phyloP scores from a whole-genome alignment of 1,140 invertebrate species.

The Polypedilum vanderplanki region DNA sequence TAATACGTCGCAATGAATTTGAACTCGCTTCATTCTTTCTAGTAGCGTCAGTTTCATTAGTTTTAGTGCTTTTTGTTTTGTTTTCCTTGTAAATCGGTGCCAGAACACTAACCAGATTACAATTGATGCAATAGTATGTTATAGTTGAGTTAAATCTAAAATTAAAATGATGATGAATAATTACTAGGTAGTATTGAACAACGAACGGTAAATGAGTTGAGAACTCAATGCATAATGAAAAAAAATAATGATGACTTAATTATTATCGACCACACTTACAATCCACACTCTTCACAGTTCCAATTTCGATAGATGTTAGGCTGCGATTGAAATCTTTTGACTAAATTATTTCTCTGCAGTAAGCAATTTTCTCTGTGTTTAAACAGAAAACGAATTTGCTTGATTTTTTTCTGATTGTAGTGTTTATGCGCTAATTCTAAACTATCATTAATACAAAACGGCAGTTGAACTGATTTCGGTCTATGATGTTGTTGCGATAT shows the following conservation, averaged over 20 bases:
- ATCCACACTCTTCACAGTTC: slow-evolving; percentile 42
- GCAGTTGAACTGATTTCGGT: slow-evolving; percentile 21
- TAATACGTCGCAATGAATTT: background rate
- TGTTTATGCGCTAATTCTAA: slow-evolving; percentile 21
- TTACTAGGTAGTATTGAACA: too few relatives aligned
- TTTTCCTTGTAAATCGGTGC: slow-evolving; percentile 43
- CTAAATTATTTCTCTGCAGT: background rate
- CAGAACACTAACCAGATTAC: slow-evolving; percentile 42
- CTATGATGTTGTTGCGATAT: slow-evolving; percentile 16
- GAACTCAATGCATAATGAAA: too few relatives aligned
- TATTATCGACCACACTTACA: slow-evolving; percentile 42
- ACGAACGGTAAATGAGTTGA: too few relatives aligned
- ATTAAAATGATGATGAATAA: slow-evolving; percentile 35
- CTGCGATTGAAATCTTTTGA: slow-evolving; percentile 35
- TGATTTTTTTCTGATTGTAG: slow-evolving; percentile 26
- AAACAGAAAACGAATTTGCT: slow-evolving; percentile 14
- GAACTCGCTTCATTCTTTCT: background rate
- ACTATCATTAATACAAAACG: slow-evolving; percentile 26
- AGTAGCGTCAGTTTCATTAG: background rate
- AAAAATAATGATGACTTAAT: slow-evolving; percentile 41
- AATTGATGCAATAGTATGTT: slow-evolving; percentile 43
- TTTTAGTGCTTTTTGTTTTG: background rate
- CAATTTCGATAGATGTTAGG: slow-evolving; percentile 30
- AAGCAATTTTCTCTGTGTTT: slow-evolving; percentile 20
- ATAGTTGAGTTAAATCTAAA: slow-evolving; percentile 33